These are phyloP conservation scores for Pinna nobilis DNA, from an alignment of 1,140 invertebrate species.

Conservation along the genomic window DNA sequence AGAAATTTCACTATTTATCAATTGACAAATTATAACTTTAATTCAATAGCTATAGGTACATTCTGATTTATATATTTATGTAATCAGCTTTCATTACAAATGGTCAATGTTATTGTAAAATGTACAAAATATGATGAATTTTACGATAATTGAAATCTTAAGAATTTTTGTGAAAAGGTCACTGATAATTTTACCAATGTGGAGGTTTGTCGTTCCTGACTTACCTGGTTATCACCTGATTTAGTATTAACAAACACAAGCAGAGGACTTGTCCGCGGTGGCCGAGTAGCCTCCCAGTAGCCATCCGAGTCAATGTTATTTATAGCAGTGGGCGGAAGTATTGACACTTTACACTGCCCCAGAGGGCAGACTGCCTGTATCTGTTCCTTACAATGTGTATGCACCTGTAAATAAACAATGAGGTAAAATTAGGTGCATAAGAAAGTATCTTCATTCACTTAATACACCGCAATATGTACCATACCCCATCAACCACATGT, in stretches of 20 bases:
- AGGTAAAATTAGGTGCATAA: not conserved
- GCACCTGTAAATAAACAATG: slow-evolving; percentile 78
- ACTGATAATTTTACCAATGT: no score
- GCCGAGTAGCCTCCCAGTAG: slow-evolving; percentile 91
- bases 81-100: no score
- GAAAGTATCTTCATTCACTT: not conserved
- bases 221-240: slow-evolving; percentile 90
- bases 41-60: no score
- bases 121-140: no score
- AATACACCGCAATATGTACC: not conserved
- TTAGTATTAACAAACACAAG: slow-evolving; percentile 98
- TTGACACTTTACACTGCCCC: slow-evolving; percentile 90
- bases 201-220: no score
- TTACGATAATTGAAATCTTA: no score
- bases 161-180: no score
- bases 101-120: no score
- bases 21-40: no score
- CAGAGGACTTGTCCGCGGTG: slow-evolving; percentile 88
- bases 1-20: no score
- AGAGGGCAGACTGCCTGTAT: slow-evolving; percentile 84
- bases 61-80: no score
- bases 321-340: slow-evolving; percentile 93
- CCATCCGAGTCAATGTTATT: slow-evolving; percentile 87
- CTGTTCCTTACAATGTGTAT: slow-evolving; percentile 85
- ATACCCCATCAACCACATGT: no score